A percentile compares a stretch with the other conserved stretches of the same genome.
Conservation (phyloP, 2,113 vertebrate genomes). For the Ochotona curzoniae region DNA sequence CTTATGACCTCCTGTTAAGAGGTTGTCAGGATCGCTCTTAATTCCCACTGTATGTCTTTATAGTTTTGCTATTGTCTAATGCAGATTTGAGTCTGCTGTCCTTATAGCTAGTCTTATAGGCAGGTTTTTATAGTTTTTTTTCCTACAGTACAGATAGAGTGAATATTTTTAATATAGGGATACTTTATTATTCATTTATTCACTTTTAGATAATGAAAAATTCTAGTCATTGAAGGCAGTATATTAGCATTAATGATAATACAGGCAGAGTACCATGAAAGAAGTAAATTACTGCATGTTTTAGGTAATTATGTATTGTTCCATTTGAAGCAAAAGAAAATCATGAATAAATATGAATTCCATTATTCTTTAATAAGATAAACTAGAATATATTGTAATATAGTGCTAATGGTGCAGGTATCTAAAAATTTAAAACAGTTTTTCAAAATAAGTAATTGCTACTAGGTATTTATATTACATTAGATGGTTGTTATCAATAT, state of each 20-base stretch:
- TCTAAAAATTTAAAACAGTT: neutral
- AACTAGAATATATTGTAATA: neutral
- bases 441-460: slow-evolving; percentile 26
- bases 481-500: neutral
- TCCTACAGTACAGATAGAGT: neutral
- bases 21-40: no score
- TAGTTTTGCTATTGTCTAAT: no score
- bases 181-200: slow-evolving; percentile 84
- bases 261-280: slow-evolving; percentile 66
- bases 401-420: neutral
- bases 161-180: slow-evolving; percentile 59
- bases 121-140: neutral
- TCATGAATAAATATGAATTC: slow-evolving; percentile 38
- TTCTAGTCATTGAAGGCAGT: slow-evolving; percentile 72
- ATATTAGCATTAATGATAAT: slow-evolving; percentile 82
- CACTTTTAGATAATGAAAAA: slow-evolving; percentile 72
- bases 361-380: slow-evolving; percentile 47
- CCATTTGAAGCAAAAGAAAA: slow-evolving; percentile 52
- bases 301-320: slow-evolving; percentile 69
- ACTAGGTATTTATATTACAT: neutral
- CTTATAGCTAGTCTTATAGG: neutral
- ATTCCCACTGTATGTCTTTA: no score
- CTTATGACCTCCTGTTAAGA: no score
- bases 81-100: no score
- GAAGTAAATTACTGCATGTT: slow-evolving; percentile 74